Evolutionary conservation across 2,888 invertebrate species (phyloP), one percentile per base, ranked within the genome.

Genomic region (Hemistola chrysoprasaria): DNA sequence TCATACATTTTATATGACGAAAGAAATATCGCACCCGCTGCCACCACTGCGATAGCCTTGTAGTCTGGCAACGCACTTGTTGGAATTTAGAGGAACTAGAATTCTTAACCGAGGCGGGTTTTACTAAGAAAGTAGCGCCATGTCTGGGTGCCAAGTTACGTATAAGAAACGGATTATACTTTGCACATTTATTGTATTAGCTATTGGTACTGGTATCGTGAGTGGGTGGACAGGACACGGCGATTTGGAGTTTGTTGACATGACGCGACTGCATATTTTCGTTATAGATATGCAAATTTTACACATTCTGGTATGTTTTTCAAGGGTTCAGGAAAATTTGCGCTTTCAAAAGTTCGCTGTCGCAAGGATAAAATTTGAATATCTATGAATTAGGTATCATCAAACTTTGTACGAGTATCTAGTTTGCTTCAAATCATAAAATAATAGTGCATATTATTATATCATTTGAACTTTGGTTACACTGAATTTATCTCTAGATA

Each of bases 211-310:
- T n/a, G n/a, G n/a, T n/a, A n/a, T 8, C 3, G 31, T 16, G 21
- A 16, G 40, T 41, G 47, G 44, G 49, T 48, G 53, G 50, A 50
- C 47, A 47, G 53, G 50, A 50, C 47, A 47, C 22, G 28, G 27
- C 36, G 36, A 38, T 47, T 40, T 20, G 8, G 39, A 50, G 51
- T 47, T 54, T 48, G 47, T 50, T 48, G 47, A 56, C 51, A 54
- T 47, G 47, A 35, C 47, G 41, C 49, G 40, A 29, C 45, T 52
- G 41, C 53, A 47, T 40, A 33, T 45, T 22, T 38, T 37, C 33
- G 37, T 33, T 53, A 22, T 37, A 37, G 44, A 42, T 50, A 55
- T 55, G 52, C 28, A 44, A 46, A 52, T 54, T 41, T 43, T 41
- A 22, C 43, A 44, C 24, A 38, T 44, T 40, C 30, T 33, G 32